These are phyloP conservation scores for Microcebus ravelobensis DNA, from an alignment of 2,113 vertebrate species.

Conservation along the genomic window DNA sequence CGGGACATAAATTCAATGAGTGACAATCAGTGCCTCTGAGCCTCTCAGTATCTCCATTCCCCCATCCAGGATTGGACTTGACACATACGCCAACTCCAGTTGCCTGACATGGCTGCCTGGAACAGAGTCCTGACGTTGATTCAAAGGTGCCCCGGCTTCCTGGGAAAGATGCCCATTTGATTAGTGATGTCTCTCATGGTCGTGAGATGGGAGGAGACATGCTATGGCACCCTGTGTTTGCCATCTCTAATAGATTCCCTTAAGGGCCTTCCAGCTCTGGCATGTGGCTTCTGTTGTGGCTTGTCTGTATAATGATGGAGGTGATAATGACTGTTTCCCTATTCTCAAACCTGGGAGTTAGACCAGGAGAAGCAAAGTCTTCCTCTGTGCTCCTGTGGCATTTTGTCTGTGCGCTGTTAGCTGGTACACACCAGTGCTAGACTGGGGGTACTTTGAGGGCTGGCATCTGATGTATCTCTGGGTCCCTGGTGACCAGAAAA, in stretches of 20 bases:
- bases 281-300: background rate
- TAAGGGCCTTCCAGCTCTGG: background rate
- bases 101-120: background rate
- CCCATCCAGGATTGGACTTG: background rate
- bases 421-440: background rate
- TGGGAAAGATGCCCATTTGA: background rate
- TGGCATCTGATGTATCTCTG: background rate
- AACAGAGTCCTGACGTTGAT: background rate
- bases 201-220: too few species aligned
- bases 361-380: background rate
- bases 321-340: background rate
- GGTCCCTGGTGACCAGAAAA: background rate
- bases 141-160: background rate
- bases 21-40: background rate
- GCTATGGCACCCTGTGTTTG: fast-evolving
- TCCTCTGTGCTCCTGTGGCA: background rate
- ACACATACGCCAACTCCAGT: background rate
- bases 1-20: background rate
- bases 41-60: background rate
- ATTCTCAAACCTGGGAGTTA: background rate
- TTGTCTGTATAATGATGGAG: background rate
- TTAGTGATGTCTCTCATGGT: background rate
- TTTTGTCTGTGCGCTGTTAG: background rate
- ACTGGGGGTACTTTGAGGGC: background rate
- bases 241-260: background rate